phyloP scores from a whole-genome alignment of 1,140 invertebrate species.

The Apis dorsata region DNA sequence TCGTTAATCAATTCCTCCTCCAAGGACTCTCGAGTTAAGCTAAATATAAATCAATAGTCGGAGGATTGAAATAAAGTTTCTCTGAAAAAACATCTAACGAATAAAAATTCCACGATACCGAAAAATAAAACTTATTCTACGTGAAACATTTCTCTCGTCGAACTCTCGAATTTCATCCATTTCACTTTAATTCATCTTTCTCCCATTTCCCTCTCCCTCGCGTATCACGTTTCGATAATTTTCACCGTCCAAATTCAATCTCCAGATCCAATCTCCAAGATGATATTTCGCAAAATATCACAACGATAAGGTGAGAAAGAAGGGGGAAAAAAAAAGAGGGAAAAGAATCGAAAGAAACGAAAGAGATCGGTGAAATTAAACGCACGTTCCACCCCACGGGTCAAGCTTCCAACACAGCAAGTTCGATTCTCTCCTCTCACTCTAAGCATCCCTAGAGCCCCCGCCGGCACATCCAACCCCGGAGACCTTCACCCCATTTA shows the following conservation, averaged over 20 bases:
- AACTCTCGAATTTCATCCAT: no score
- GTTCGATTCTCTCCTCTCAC: conserved; percentile 51
- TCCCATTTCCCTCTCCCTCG: no score
- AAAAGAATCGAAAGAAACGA: neutral
- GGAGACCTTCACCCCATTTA: conserved; percentile 80
- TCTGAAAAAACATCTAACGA: neutral
- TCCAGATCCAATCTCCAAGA: no score
- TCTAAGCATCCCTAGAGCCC: conserved; percentile 50
- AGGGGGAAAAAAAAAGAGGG: neutral
- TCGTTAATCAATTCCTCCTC: conserved; percentile 10
- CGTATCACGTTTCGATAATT: no score
- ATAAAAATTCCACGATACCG: no score
- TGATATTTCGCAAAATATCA: no score
- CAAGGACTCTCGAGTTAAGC: neutral
- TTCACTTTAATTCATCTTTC: no score
- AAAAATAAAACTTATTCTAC: no score
- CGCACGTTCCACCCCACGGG: conserved; percentile 45
- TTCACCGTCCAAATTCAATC: no score
- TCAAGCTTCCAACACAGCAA: conserved; percentile 51
- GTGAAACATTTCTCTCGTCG: no score
- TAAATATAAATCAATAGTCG: conserved; percentile 20
- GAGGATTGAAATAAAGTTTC: neutral
- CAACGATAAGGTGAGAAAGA: no score
- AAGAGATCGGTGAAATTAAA: conserved; percentile 17
- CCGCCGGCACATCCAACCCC: conserved; percentile 60